Evolutionary conservation across 2,888 invertebrate genomes (phyloP), one percentile per base, ranked within the genome.

Genomic region (Bimastos eiseni): DNA sequence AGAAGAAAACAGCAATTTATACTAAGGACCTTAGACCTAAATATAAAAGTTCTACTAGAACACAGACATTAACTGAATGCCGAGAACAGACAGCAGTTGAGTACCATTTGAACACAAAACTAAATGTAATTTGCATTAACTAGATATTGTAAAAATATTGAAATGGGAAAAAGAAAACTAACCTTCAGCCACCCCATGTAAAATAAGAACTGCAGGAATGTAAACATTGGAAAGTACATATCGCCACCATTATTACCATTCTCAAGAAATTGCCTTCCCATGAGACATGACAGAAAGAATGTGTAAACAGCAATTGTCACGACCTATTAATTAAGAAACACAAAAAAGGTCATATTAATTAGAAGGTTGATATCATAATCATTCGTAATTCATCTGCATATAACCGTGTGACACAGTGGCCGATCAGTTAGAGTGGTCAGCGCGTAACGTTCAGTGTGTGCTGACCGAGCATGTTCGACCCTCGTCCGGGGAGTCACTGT

Each of bases 301-400:
- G 97, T 97, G 95, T 98, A 98, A 91, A 98, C 96, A 30, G 98
- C 97, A 92, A 98, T 95, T 15, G 98, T 98, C 84, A 98, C 98
- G 92, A 98, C 98, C 98, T 98, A 96, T 3, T 24, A 36, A 84
- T 24, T 70, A n/a, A 70, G 70, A 70, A 17, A 70, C 30, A 70
- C 70, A 70, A 70, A 70, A 5, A n/a, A n/a, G 70, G 11, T 70
- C 70, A 70, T 70, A n/a, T 70, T 70, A 70, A n/a, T 70, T 49
- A 49, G n/a, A 41, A 70, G n/a, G 70, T n/a, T 70, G n/a, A 70
- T n/a, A 3, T n/a, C 13, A 70, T n/a, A n/a, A 70, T n/a, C n/a
- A 70, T 70, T 70, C 8, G 30, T n/a, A n/a, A n/a, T n/a, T 70
- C 30, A 70, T 70, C n/a, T 49, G 49, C 15, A 49, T 21, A 6